Evolutionary conservation across 2,113 vertebrate genomes (phyloP).

Genomic region (Python bivittatus): DNA sequence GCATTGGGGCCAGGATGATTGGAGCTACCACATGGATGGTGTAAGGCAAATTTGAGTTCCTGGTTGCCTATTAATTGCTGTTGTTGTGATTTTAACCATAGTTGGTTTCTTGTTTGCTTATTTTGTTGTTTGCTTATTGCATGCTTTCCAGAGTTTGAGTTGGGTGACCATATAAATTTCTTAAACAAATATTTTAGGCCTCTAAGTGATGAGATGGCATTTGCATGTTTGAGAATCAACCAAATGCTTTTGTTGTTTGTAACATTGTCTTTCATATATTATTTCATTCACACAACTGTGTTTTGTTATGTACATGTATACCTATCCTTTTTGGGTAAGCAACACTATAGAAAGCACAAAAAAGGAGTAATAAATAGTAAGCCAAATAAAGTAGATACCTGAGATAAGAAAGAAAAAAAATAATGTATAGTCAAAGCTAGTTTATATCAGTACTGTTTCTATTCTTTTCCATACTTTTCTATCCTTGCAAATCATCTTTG

Average conservation of each 20-base stretch:
- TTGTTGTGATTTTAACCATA: background rate
- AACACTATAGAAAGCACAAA: background rate
- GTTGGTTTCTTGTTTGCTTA: background rate
- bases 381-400: background rate
- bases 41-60: background rate
- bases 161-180: background rate
- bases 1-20: background rate
- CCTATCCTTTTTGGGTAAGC: background rate
- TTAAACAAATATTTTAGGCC: background rate
- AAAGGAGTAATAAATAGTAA: background rate
- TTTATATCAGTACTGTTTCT: background rate
- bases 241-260: background rate
- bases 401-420: background rate
- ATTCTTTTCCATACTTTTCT: background rate
- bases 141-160: background rate
- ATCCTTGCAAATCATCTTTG: background rate
- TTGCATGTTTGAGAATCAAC: background rate
- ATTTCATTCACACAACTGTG: background rate
- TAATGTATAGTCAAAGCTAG: background rate
- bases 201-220: background rate
- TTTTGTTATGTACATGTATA: background rate
- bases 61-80: background rate
- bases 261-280: conserved; percentile 33
- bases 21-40: background rate
- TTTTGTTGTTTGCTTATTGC: background rate